These are phyloP conservation scores for Cephus pulcher DNA, from an alignment of 2,888 invertebrate species.

Conservation along the genomic window DNA sequence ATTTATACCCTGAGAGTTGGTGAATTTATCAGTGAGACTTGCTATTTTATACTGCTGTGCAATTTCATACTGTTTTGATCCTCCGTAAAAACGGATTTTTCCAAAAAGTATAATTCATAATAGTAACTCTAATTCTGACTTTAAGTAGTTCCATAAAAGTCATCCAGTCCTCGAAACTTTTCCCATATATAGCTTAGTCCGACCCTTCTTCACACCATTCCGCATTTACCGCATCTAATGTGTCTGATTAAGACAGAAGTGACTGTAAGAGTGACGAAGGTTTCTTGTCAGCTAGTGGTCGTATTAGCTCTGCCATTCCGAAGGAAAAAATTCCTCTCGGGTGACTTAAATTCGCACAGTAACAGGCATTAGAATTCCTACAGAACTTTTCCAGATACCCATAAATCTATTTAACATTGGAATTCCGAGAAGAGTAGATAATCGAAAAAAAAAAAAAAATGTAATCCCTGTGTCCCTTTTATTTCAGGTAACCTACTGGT, in stretches of 20 bases:
- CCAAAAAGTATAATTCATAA: too few species aligned
- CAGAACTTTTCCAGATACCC: not conserved
- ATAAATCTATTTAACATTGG: not conserved
- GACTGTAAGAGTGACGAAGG: too few species aligned
- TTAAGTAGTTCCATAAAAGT: too few species aligned
- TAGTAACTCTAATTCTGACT: too few species aligned
- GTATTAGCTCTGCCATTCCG: not conserved
- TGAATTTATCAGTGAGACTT: too few species aligned
- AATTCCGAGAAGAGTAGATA: not conserved
- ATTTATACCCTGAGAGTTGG: too few species aligned
- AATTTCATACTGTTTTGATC: too few species aligned
- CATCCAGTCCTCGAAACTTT: too few species aligned
- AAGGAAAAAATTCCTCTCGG: not conserved
- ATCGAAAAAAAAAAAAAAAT: not conserved
- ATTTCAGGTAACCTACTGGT: conserved; percentile 88
- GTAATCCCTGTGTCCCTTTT: not conserved
- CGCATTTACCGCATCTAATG: not conserved
- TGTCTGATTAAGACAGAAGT: not conserved
- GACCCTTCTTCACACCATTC: not conserved
- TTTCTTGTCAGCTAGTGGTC: too few species aligned
- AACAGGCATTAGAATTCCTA: not conserved
- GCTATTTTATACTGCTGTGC: too few species aligned
- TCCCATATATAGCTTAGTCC: not conserved
- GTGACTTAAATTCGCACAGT: not conserved
- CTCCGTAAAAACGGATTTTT: too few species aligned